Conservation (phyloP, 1,140 invertebrate species). For the Tetragnatha versicolor region DNA sequence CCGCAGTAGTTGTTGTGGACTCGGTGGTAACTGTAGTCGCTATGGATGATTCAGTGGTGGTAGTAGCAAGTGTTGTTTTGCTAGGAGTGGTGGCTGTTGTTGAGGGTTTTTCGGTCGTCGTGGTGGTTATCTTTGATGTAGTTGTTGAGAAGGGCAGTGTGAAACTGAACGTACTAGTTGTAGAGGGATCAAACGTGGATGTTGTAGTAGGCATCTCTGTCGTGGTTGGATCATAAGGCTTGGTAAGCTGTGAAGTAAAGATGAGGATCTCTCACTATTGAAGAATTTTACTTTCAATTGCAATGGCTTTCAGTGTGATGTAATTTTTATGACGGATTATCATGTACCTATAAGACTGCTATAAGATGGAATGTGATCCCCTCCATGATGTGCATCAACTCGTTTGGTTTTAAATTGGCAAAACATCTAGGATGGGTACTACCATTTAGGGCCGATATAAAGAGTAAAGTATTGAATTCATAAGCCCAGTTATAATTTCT, state of each 20-base stretch:
- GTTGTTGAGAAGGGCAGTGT: not conserved
- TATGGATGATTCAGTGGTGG: not conserved
- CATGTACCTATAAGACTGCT: too few relatives aligned
- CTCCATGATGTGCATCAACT: too few relatives aligned
- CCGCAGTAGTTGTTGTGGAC: not conserved
- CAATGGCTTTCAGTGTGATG: not conserved
- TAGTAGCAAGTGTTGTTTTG: not conserved
- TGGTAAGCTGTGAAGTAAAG: not conserved
- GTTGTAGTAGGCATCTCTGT: not conserved
- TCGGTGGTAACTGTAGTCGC: not conserved
- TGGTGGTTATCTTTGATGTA: slow-evolving; percentile 3
- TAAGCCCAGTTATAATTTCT: too few relatives aligned
- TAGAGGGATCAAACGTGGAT: not conserved
- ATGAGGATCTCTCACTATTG: not conserved
- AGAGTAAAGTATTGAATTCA: too few relatives aligned
- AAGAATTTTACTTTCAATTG: not conserved
- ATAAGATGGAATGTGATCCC: too few relatives aligned
- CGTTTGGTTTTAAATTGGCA: too few relatives aligned
- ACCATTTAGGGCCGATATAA: too few relatives aligned
- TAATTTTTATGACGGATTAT: too few relatives aligned
- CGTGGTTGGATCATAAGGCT: not conserved
- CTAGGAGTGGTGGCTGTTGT: not conserved
- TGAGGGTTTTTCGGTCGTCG: not conserved
- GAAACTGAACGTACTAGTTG: not conserved
- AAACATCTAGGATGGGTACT: too few relatives aligned